Evolutionary conservation across 2,888 invertebrate species (phyloP).

Genomic region (Notodonta dromedarius): DNA sequence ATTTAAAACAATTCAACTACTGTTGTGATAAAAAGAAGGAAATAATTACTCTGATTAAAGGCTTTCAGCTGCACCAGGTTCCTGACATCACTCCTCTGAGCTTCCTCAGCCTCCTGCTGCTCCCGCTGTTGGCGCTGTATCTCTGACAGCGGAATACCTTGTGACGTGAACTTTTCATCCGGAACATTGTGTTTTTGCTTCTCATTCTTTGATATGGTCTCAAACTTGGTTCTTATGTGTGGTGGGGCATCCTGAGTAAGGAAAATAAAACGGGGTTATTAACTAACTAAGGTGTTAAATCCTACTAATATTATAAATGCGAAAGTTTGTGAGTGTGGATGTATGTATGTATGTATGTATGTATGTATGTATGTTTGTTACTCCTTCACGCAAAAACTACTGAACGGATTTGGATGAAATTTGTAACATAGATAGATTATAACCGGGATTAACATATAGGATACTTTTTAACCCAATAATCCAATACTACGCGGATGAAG

Average conservation of each 20-base stretch:
- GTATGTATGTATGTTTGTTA: no score
- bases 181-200: constrained; percentile 49
- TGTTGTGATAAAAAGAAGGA: neutral
- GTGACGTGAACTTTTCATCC: constrained; percentile 57
- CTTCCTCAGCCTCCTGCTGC: constrained; percentile 46
- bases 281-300: no score
- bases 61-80: constrained; percentile 58
- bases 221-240: constrained; percentile 52
- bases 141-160: constrained; percentile 54
- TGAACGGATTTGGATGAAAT: no score
- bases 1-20: no score
- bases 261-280: neutral
- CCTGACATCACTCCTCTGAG: constrained; percentile 58
- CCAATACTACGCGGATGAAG: no score
- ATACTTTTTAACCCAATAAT: no score
- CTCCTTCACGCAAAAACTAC: no score
- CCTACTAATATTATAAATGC: no score
- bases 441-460: no score
- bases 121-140: constrained; percentile 55
- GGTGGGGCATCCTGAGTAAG: constrained; percentile 48
- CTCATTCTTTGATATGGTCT: constrained; percentile 55
- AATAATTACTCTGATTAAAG: constrained; percentile 55
- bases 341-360: no score
- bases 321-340: no score
- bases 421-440: no score